Evolutionary conservation across 2,888 invertebrate species (phyloP).

Genomic region (Trichopria drosophilae): DNA sequence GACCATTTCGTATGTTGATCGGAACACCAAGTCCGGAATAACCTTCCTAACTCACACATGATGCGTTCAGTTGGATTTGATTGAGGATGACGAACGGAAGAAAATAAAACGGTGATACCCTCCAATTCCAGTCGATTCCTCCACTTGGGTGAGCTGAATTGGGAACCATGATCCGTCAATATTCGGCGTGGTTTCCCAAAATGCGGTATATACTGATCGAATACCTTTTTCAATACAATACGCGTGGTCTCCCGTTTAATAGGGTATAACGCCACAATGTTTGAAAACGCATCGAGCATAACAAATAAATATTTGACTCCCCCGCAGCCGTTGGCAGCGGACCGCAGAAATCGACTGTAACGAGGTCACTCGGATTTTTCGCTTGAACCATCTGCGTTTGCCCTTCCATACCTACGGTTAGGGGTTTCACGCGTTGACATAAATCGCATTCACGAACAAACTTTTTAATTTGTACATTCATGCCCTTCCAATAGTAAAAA

Average conservation of each 20-base stretch:
- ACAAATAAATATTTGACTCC: too few species aligned
- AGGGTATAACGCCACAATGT: too few species aligned
- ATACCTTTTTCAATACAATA: not conserved
- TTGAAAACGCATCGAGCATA: too few species aligned
- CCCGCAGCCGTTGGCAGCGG: too few species aligned
- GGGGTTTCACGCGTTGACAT: too few species aligned
- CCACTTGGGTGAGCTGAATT: constrained; percentile 11
- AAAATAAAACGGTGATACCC: not conserved
- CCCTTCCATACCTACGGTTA: too few species aligned
- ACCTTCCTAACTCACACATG: not conserved
- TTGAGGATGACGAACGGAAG: constrained; percentile 1
- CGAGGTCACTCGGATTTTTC: too few species aligned
- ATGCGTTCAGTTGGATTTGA: not conserved
- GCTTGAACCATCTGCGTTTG: too few species aligned
- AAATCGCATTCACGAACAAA: too few species aligned
- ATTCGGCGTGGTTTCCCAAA: constrained; percentile 1
- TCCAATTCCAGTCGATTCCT: not conserved
- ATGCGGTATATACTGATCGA: constrained; percentile 1
- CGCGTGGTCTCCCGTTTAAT: not conserved
- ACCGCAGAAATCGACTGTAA: too few species aligned
- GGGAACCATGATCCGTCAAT: constrained; percentile 8
- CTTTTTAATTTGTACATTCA: too few species aligned
- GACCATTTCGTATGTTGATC: constrained; percentile 3
- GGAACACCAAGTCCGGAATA: not conserved
- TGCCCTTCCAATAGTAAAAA: too few species aligned